phyloP scores from a whole-genome alignment of 2,888 invertebrate genomes.

The Coelogynopora nodosa region DNA sequence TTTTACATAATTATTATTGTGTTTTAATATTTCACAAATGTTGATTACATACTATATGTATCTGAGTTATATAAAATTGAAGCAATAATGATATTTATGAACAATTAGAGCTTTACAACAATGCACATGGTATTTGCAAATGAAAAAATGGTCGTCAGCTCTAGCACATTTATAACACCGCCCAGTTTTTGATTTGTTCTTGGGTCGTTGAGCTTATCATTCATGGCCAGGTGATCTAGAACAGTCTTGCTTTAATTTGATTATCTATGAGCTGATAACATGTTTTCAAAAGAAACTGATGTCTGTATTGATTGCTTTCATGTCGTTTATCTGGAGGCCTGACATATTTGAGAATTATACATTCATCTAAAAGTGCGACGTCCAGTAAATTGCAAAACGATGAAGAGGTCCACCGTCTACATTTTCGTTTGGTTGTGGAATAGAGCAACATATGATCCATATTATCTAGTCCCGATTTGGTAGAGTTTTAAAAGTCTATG shows the following conservation, averaged over 20 bases:
- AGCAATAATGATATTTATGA: too few species aligned
- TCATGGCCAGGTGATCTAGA: not conserved
- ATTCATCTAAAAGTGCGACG: not conserved
- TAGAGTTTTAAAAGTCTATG: not conserved
- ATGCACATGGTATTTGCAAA: too few species aligned
- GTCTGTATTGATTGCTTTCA: not conserved
- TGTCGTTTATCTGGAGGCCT: too few species aligned
- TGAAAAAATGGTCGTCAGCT: too few species aligned
- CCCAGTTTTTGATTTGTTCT: not conserved
- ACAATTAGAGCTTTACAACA: too few species aligned
- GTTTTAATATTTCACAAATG: too few species aligned
- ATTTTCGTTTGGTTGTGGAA: not conserved
- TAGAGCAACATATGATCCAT: not conserved
- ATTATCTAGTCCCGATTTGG: not conserved
- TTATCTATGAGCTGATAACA: too few species aligned
- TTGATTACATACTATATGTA: too few species aligned
- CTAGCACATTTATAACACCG: too few species aligned
- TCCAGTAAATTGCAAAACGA: not conserved
- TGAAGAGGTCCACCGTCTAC: not conserved
- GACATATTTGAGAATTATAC: not conserved
- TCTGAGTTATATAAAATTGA: too few species aligned
- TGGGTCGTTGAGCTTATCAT: not conserved
- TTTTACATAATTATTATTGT: too few species aligned
- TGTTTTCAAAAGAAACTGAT: not conserved
- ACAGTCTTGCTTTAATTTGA: too few species aligned